These are phyloP conservation scores for Aphyosemion australe DNA, from an alignment of 2,113 vertebrate species.

Conservation along the genomic window DNA sequence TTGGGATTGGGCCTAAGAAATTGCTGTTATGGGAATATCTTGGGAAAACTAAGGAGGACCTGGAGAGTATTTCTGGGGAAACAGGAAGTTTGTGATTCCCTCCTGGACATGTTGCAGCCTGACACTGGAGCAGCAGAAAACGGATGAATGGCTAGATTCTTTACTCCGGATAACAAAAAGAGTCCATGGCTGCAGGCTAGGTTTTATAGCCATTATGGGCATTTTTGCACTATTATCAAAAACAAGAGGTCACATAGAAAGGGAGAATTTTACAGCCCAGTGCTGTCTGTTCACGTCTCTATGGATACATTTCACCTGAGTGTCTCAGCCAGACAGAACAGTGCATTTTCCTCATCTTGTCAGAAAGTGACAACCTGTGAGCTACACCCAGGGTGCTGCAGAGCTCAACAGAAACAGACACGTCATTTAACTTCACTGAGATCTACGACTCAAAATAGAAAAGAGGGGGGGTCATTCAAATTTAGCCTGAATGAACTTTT, in stretches of 20 bases:
- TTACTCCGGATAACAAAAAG: constrained; percentile 29
- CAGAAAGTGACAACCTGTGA: constrained; percentile 1
- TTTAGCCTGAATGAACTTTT: not conserved
- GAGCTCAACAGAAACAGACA: not conserved
- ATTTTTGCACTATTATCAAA: not conserved
- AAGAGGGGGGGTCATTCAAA: not conserved
- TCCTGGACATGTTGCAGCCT: no score
- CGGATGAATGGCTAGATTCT: constrained; percentile 45
- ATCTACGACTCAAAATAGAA: not conserved
- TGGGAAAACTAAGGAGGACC: no score
- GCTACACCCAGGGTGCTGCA: not conserved
- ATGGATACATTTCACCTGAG: not conserved
- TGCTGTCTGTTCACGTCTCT: not conserved
- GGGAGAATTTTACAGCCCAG: not conserved
- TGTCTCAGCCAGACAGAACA: not conserved
- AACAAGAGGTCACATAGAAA: not conserved
- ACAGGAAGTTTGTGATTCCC: no score
- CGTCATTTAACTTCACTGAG: not conserved
- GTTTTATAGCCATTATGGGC: not conserved
- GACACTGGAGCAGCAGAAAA: constrained; percentile 16
- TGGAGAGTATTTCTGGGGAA: no score
- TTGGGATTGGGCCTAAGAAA: no score
- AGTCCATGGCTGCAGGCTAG: constrained; percentile 32
- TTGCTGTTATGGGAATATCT: no score
- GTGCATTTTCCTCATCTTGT: not conserved